Evolutionary conservation across 2,888 invertebrate species (phyloP).

Genomic region (Melanotus villosus): DNA sequence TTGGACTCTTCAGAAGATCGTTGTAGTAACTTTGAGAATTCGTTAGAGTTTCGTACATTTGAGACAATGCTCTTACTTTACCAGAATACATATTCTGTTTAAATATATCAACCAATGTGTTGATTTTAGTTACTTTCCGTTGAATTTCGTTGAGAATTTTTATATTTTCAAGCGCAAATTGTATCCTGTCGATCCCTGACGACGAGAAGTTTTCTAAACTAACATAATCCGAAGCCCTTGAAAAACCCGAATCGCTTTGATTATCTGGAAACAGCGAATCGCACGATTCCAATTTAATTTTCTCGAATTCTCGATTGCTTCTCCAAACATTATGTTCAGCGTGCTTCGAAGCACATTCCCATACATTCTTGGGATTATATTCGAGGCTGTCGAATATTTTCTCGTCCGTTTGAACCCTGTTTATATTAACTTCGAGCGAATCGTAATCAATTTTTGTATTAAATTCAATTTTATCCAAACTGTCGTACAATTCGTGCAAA

Average conservation of each 20-base stretch:
- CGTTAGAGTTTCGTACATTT: constrained; percentile 80
- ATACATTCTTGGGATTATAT: constrained; percentile 56
- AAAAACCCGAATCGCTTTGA: constrained; percentile 26
- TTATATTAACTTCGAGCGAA: constrained; percentile 62
- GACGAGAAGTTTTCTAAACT: constrained; percentile 34
- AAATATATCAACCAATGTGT: constrained; percentile 74
- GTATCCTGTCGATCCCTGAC: constrained; percentile 58
- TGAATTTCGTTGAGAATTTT: constrained; percentile 78
- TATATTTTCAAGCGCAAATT: constrained; percentile 70
- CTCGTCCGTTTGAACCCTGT: constrained; percentile 54
- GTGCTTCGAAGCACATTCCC: constrained; percentile 52
- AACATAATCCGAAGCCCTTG: neutral
- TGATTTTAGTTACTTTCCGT: constrained; percentile 79
- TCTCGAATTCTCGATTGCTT: constrained; percentile 32
- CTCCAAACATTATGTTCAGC: constrained; percentile 31
- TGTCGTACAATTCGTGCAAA: constrained; percentile 62
- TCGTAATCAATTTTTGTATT: constrained; percentile 62
- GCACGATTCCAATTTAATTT: constrained; percentile 12
- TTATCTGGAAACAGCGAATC: constrained; percentile 9
- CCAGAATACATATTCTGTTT: constrained; percentile 74
- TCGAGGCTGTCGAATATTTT: constrained; percentile 63
- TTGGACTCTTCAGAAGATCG: constrained; percentile 68
- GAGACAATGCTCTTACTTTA: constrained; percentile 78
- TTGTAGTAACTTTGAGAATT: constrained; percentile 69
- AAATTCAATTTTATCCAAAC: constrained; percentile 62